Evolutionary conservation across 2,888 invertebrate genomes (phyloP).

Genomic region (Hermodice carunculata): DNA sequence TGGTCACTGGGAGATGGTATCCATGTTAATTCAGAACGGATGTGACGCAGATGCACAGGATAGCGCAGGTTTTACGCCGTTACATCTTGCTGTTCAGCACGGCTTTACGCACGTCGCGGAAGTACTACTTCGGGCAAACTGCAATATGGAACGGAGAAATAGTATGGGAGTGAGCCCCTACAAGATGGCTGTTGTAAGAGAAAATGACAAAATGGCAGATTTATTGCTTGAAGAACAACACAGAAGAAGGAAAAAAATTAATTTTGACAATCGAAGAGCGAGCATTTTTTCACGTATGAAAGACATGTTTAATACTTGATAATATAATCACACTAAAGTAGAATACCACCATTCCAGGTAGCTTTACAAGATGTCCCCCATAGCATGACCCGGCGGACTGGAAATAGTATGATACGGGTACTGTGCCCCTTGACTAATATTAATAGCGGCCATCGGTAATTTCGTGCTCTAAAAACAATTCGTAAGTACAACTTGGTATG

Average conservation of each 20-base stretch:
- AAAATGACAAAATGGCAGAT: slow-evolving; percentile 16
- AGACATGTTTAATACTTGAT: too few relatives aligned
- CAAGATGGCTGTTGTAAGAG: slow-evolving; percentile 25
- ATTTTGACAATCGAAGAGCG: too few relatives aligned
- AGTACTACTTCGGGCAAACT: slow-evolving; percentile 16
- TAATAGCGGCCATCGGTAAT: too few relatives aligned
- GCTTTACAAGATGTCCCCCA: too few relatives aligned
- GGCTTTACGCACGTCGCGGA: slow-evolving; percentile 23
- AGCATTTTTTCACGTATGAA: too few relatives aligned
- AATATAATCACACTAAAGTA: too few relatives aligned
- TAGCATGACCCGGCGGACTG: too few relatives aligned
- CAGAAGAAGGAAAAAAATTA: not conserved
- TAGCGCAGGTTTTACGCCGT: slow-evolving; percentile 33
- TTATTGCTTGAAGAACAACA: slow-evolving; percentile 18
- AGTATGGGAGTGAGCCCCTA: slow-evolving; percentile 26
- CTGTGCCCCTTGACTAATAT: too few relatives aligned
- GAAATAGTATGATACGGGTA: too few relatives aligned
- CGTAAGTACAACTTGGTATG: too few relatives aligned
- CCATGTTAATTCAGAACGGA: slow-evolving; percentile 23
- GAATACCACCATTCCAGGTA: too few relatives aligned
- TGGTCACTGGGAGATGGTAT: slow-evolving; percentile 26
- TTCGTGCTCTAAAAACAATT: too few relatives aligned
- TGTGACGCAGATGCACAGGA: slow-evolving; percentile 22
- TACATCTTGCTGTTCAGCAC: slow-evolving; percentile 39
- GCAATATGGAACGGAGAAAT: slow-evolving; percentile 23